phyloP scores from a whole-genome alignment of 2,113 vertebrate species.

The Prochilodus magdalenae region DNA sequence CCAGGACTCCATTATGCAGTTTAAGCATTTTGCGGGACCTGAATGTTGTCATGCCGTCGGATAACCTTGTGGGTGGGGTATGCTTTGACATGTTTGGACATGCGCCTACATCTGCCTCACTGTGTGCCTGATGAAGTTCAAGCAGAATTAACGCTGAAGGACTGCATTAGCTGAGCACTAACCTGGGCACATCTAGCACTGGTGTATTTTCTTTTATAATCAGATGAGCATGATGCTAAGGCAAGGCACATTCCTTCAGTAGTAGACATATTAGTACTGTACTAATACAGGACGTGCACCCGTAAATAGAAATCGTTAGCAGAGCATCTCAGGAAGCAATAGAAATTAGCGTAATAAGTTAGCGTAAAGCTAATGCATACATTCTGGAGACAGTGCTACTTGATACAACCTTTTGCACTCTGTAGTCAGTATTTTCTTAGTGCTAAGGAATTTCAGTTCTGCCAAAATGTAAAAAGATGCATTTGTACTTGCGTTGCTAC shows the following conservation, averaged over 20 bases:
- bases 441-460: background rate
- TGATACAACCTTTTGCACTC: background rate
- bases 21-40: background rate
- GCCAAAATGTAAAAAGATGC: background rate
- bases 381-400: background rate
- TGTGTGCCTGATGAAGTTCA: background rate
- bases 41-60: background rate
- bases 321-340: background rate
- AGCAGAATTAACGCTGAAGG: background rate
- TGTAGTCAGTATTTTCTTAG: background rate
- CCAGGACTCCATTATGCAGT: conserved; percentile 6
- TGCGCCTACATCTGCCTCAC: background rate
- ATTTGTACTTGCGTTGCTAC: background rate
- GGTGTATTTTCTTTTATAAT: background rate
- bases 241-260: background rate
- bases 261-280: background rate
- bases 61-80: background rate
- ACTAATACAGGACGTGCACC: background rate
- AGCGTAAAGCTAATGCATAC: background rate
- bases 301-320: background rate
- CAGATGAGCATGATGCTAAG: background rate
- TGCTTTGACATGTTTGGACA: background rate
- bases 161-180: background rate
- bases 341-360: background rate
- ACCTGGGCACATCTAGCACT: background rate